Percentiles rank a stretch among this genome's conserved stretches.
phyloP scores from a whole-genome alignment of 2,113 vertebrate species.

The Furnarius figulus region DNA sequence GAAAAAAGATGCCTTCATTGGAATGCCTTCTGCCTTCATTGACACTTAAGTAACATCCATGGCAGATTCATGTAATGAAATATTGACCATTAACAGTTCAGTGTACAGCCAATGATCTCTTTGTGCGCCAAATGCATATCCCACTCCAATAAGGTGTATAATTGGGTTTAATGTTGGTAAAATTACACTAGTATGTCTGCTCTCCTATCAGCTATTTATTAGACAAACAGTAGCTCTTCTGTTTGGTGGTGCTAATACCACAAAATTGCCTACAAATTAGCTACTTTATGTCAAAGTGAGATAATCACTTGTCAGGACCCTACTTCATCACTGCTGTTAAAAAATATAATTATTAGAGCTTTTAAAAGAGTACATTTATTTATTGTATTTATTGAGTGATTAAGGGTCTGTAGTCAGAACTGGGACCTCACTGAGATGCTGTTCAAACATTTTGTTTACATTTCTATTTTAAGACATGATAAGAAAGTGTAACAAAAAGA shows the following conservation, averaged over 20 bases:
- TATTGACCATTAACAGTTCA: background rate
- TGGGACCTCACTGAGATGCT: background rate
- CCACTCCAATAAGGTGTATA: background rate
- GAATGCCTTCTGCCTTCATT: background rate
- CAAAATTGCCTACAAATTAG: background rate
- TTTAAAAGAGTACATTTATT: background rate
- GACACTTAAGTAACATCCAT: background rate
- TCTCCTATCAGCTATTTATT: background rate
- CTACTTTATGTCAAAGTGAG: background rate
- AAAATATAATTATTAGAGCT: background rate
- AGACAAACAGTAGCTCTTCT: background rate
- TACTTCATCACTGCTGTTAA: background rate
- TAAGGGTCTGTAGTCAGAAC: background rate
- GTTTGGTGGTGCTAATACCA: background rate
- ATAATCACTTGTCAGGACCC: background rate
- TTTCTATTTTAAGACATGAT: background rate
- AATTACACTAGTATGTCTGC: background rate
- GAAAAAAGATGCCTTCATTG: background rate
- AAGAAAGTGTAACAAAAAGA: background rate
- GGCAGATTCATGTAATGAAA: background rate
- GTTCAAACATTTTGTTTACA: background rate
- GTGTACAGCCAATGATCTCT: background rate
- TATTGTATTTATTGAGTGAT: background rate
- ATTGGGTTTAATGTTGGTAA: background rate
- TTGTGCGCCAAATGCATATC: background rate